Evolutionary conservation across 1,140 invertebrate species (phyloP).

Genomic region (Dreissena rostriformis): DNA sequence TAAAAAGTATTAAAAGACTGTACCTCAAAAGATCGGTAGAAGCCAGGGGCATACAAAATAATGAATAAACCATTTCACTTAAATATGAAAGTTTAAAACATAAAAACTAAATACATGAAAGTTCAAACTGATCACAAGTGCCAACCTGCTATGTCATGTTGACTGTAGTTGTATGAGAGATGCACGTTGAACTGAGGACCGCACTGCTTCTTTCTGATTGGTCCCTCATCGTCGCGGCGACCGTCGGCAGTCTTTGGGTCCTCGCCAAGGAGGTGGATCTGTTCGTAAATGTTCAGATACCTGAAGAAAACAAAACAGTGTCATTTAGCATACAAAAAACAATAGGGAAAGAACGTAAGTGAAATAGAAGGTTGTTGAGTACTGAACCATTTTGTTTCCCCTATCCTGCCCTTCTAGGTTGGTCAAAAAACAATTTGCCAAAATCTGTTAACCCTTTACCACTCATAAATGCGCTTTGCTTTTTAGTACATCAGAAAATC

Average conservation of each 20-base stretch:
- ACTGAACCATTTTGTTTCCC: too few species aligned
- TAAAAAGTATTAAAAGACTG: too few species aligned
- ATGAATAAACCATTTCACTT: too few species aligned
- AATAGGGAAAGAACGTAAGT: too few species aligned
- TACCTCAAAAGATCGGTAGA: too few species aligned
- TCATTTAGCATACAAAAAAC: too few species aligned
- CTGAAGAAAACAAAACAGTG: conserved; percentile 82
- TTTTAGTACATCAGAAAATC: too few species aligned
- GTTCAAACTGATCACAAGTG: not conserved
- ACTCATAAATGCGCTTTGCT: not conserved
- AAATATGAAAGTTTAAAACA: too few species aligned
- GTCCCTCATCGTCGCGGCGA: conserved; percentile 87
- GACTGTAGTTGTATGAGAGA: conserved; percentile 90
- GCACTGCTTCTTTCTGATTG: conserved; percentile 81
- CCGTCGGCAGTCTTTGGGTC: conserved; percentile 84
- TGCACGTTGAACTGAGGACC: conserved; percentile 84
- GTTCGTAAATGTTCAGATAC: conserved; percentile 92
- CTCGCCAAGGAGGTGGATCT: conserved; percentile 91
- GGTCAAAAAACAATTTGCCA: not conserved
- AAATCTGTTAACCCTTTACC: not conserved
- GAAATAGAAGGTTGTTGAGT: too few species aligned
- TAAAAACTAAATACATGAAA: not conserved
- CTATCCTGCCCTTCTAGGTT: too few species aligned
- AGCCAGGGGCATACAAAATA: too few species aligned
- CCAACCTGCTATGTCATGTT: conserved; percentile 89